phyloP scores from a whole-genome alignment of 1,140 invertebrate genomes.

The honey bee (Apis mellifera) region DNA sequence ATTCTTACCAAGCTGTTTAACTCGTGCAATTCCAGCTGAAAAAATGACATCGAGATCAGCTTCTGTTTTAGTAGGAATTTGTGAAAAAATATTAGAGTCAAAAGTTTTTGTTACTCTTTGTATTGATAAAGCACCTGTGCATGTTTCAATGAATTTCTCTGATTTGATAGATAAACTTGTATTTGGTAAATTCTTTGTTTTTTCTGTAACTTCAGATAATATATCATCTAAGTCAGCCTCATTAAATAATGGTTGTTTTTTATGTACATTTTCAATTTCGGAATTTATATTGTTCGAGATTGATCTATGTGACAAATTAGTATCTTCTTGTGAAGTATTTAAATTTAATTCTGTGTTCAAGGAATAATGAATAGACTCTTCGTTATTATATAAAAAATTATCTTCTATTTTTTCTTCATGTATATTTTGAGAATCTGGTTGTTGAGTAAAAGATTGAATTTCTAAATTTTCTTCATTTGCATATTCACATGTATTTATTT shows the following conservation, averaged over 20 bases:
- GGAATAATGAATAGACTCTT: neutral
- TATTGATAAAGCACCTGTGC: neutral
- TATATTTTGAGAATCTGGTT: neutral
- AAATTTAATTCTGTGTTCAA: neutral
- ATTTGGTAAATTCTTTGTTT: neutral
- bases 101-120: neutral
- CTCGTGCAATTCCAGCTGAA: slow-evolving; percentile 63
- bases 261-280: neutral
- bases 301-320: neutral
- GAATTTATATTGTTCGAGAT: neutral
- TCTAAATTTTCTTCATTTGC: neutral
- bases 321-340: slow-evolving; percentile 7
- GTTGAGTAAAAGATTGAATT: neutral
- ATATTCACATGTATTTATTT: neutral
- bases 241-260: slow-evolving; percentile 34
- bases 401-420: neutral
- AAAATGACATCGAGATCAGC: slow-evolving; percentile 67
- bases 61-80: neutral
- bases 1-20: slow-evolving; percentile 22
- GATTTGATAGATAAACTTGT: neutral
- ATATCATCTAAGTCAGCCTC: slow-evolving; percentile 67
- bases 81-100: neutral
- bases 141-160: neutral
- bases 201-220: slow-evolving; percentile 61
- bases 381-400: slow-evolving; percentile 1